Base-by-base conservation (phyloP, 2,113 vertebrate species). In the Chlamydotis undulata region DNA sequence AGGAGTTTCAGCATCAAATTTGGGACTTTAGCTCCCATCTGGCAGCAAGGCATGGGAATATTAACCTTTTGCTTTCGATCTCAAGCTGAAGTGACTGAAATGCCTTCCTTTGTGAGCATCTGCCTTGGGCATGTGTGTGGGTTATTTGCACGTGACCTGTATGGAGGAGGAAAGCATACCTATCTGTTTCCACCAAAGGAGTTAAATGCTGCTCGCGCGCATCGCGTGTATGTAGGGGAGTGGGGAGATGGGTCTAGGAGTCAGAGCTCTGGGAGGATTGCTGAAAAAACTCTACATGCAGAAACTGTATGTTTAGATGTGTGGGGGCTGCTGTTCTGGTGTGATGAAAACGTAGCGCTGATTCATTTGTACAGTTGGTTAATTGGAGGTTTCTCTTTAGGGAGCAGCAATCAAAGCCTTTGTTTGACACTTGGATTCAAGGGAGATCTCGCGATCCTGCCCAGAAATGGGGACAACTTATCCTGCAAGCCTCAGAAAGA, bases 81-180 rank as follows among this genome's bases (percentile, higher is more conserved):
- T 19, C 7, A 9, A 53, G 41, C 14, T 78, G 55, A 81, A 77
- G 41, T 22, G 71, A 35, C 22, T 24, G 12, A 53, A 64, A 49
- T 39, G 6, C 53, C 19, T 60, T 59, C 21, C 21, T 22, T 6
- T 23, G 1, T 6, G 25, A 49, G 31, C 41, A 43, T 43, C 35
- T 31, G 7, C 19, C 43, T 6, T 19, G 71, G 57, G n/a, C 17
- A 1, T 0, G 6, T 19, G 24, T n/a, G 39, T 6, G 29, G 55
- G 83, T 39, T 68, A 1, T 45, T 50, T 83, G 25, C 19, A 15
- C 0, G 0, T 33, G 56, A 21, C 13, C 14, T 11, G 7, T 18
- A 0, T 1, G 25, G 57, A 56, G 49, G 33, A 73, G 70, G 39
- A 28, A 64, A 65, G 60, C 7, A 14, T 4, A 19, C 28, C 23